Evolutionary conservation across 2,888 invertebrate genomes (phyloP).

Genomic region (Liposcelis brunnea): DNA sequence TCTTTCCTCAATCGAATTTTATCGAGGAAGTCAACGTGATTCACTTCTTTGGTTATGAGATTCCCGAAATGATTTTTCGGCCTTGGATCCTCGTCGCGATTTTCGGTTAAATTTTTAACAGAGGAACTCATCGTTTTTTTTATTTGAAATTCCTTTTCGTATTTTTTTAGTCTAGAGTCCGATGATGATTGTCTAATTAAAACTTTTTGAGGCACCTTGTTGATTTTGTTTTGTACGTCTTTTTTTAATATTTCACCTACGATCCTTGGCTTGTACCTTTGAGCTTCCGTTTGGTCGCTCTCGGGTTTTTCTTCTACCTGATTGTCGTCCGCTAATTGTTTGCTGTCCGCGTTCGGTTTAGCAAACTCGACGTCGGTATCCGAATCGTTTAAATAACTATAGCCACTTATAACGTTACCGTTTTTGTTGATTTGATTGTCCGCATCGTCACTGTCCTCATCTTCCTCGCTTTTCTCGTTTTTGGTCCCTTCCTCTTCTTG

Average conservation of each 20-base stretch:
- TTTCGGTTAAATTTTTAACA: no score
- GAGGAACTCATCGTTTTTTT: no score
- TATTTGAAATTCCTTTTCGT: slow-evolving; percentile 1
- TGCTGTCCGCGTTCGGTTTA: not conserved
- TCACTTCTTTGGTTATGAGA: not conserved
- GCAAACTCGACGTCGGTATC: not conserved
- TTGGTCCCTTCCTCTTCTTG: not conserved
- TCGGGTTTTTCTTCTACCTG: no score
- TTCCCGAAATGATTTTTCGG: not conserved
- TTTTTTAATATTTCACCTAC: slow-evolving; percentile 6
- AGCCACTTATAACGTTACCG: not conserved
- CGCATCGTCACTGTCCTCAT: no score
- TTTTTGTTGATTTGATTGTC: not conserved
- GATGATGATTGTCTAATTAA: slow-evolving; percentile 5
- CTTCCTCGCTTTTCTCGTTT: not conserved
- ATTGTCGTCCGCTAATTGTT: no score
- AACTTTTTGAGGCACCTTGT: slow-evolving; percentile 3
- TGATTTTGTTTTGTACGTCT: not conserved
- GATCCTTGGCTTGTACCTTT: not conserved
- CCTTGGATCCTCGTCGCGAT: not conserved
- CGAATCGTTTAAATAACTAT: slow-evolving; percentile 1
- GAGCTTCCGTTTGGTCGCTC: not conserved
- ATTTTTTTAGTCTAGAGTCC: slow-evolving; percentile 3
- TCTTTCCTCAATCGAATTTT: no score
- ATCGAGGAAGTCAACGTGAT: no score